Evolutionary conservation across 2,797 vertebrate genomes (phyloP).

Genomic region (Tinamus major): DNA sequence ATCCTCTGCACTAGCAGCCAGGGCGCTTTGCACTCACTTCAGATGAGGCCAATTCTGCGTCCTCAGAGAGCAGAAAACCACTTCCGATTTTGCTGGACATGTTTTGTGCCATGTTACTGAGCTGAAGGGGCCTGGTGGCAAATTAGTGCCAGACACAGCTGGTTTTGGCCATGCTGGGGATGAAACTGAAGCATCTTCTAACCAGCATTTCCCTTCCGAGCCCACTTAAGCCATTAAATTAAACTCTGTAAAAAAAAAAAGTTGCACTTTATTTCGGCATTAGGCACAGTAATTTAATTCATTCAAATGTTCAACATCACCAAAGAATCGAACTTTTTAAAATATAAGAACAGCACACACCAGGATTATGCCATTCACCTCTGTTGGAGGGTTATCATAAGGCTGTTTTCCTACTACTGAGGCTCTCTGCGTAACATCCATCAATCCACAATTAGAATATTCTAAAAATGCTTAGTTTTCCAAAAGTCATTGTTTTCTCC

Average conservation of each 20-base stretch:
- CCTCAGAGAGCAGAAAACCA: background rate
- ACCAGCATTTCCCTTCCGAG: accelerated
- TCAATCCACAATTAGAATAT: background rate
- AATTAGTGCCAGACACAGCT: background rate
- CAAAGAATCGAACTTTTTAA: background rate
- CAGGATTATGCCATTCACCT: background rate
- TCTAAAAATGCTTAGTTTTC: background rate
- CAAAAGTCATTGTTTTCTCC: background rate
- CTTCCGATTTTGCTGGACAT: background rate
- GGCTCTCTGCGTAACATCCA: background rate
- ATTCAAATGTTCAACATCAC: background rate
- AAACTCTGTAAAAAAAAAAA: background rate
- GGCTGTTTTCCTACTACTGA: background rate
- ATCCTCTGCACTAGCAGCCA: accelerated
- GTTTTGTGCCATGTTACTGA: background rate
- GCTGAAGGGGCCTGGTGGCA: background rate
- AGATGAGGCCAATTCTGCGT: background rate
- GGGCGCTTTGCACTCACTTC: background rate
- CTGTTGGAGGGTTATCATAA: accelerated
- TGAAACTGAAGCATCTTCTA: background rate
- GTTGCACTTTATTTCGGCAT: background rate
- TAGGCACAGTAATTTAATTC: background rate
- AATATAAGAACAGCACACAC: background rate
- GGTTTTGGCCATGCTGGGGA: background rate
- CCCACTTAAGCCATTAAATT: background rate